Percentiles rank a stretch among this genome's conserved stretches.
Evolutionary conservation across 2,113 vertebrate genomes (phyloP).

Genomic region (Pavo muticus): DNA sequence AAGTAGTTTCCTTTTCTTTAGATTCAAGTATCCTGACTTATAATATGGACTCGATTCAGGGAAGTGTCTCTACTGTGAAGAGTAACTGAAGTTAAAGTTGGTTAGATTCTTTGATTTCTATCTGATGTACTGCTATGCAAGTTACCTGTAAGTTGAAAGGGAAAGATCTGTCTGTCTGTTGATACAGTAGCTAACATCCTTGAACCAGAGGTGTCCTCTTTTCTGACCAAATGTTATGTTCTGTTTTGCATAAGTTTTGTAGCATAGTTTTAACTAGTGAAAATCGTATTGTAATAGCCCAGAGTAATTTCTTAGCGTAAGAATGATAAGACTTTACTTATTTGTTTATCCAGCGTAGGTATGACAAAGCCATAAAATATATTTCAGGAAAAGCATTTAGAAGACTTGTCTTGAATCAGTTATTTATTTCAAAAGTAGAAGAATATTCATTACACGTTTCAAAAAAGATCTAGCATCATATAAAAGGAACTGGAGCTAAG

Average conservation of each 20-base stretch:
- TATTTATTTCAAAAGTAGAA: background rate
- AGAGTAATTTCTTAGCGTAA: background rate
- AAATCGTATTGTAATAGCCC: accelerated
- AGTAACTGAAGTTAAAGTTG: background rate
- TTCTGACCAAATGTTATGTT: background rate
- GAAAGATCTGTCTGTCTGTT: background rate
- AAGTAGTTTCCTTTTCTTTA: background rate
- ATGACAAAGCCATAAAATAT: background rate
- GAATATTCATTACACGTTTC: background rate
- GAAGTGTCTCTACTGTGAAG: background rate
- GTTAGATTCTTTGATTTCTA: background rate
- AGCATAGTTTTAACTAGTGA: background rate
- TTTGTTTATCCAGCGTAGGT: background rate
- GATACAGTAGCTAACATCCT: background rate
- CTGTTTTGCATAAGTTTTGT: background rate
- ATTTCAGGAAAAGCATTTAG: background rate
- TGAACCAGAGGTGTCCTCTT: background rate
- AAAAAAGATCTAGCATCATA: background rate
- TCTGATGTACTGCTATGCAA: background rate
- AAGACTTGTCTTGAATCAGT: background rate
- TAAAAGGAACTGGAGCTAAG: background rate
- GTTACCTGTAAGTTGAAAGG: background rate
- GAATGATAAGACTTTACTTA: background rate
- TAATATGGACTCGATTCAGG: background rate
- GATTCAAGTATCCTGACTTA: background rate